phyloP scores from a whole-genome alignment of 2,113 vertebrate species.

The Loxodonta africana region DNA sequence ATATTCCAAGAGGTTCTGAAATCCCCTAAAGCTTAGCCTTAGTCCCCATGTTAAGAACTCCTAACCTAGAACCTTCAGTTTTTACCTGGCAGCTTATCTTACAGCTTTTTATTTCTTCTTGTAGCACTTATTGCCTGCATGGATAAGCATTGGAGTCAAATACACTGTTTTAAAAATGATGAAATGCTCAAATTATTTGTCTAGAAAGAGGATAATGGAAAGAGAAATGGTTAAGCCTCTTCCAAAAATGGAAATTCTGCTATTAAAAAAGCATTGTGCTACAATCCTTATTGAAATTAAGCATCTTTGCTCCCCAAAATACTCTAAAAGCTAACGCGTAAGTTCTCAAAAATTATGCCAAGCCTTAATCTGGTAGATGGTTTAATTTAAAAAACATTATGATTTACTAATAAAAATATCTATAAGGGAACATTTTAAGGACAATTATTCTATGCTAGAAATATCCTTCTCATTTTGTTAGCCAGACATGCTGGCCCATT shows the following conservation, averaged over 20 bases:
- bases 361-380: not conserved
- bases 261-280: not conserved
- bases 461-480: not conserved
- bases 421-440: not conserved
- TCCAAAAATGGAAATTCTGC: not conserved
- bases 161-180: not conserved
- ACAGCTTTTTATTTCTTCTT: not conserved
- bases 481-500: not conserved
- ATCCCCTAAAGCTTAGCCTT: not conserved
- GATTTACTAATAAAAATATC: conserved; percentile 16
- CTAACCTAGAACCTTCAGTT: not conserved
- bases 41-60: not conserved
- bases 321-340: not conserved
- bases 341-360: conserved; percentile 1
- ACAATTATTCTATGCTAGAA: not conserved
- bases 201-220: not conserved
- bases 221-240: not conserved
- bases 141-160: not conserved
- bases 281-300: not conserved
- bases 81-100: not conserved
- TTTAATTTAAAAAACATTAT: conserved; percentile 32
- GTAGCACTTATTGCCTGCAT: not conserved
- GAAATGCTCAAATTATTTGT: not conserved
- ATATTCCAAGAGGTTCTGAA: not conserved
- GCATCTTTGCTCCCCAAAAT: not conserved